Percentiles rank a stretch among this genome's conserved stretches.
phyloP scores from a whole-genome alignment of 2,888 invertebrate species.

The Ormyrus labotus region DNA sequence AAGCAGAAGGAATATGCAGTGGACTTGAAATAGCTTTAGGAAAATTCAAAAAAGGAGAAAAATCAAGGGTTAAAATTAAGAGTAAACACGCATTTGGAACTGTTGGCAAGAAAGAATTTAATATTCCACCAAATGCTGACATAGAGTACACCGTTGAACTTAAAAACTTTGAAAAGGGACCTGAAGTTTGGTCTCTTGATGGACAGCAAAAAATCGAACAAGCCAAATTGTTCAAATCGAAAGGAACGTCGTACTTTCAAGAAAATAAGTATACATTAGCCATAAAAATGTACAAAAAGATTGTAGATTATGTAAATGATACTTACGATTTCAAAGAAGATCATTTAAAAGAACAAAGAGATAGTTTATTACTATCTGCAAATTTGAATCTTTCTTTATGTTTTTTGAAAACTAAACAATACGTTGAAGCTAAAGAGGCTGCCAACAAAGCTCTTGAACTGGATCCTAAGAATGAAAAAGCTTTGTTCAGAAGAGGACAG shows the following conservation, averaged over 20 bases:
- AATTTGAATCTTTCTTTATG: slow-evolving; percentile 90
- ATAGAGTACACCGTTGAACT: slow-evolving; percentile 90
- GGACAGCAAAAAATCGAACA: slow-evolving; percentile 87
- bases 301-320: slow-evolving; percentile 80
- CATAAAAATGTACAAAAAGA: slow-evolving; percentile 90
- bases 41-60: slow-evolving; percentile 89
- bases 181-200: slow-evolving; percentile 90
- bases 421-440: slow-evolving; percentile 83
- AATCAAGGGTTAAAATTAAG: slow-evolving; percentile 84
- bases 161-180: slow-evolving; percentile 89
- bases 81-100: slow-evolving; percentile 89
- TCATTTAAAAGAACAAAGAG: slow-evolving; percentile 73
- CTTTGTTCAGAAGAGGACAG: slow-evolving; percentile 90
- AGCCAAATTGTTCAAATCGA: slow-evolving; percentile 89
- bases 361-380: slow-evolving; percentile 82
- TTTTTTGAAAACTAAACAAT: slow-evolving; percentile 85
- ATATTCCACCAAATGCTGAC: slow-evolving; percentile 87
- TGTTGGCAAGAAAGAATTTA: slow-evolving; percentile 82
- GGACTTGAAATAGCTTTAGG: slow-evolving; percentile 90
- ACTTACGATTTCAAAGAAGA: slow-evolving; percentile 59
- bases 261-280: slow-evolving; percentile 86
- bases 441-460: slow-evolving; percentile 87
- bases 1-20: slow-evolving; percentile 83
- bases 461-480: slow-evolving; percentile 90
- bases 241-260: slow-evolving; percentile 94